phyloP scores from a whole-genome alignment of 2,888 invertebrate species.

The Lomographa bimaculata region DNA sequence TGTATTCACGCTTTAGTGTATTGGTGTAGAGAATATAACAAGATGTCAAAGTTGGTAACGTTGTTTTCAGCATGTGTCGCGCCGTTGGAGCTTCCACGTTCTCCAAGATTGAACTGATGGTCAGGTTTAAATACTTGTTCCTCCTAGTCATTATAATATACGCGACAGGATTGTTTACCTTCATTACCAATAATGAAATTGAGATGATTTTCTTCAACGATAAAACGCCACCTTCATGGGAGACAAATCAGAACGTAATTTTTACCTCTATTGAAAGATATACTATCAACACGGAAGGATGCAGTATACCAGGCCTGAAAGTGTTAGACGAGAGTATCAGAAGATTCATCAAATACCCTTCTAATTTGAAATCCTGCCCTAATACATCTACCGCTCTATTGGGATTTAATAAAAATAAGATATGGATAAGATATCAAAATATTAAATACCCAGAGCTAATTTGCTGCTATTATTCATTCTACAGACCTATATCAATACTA shows the following conservation, averaged over 20 bases:
- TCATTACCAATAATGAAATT: slow-evolving; percentile 22
- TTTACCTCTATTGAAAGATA: slow-evolving; percentile 38
- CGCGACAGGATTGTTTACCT: slow-evolving; percentile 40
- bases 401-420: slow-evolving; percentile 77
- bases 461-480: slow-evolving; percentile 83
- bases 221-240: slow-evolving; percentile 5
- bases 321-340: slow-evolving; percentile 77
- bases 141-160: slow-evolving; percentile 41
- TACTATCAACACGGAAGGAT: slow-evolving; percentile 83
- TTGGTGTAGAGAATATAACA: not conserved
- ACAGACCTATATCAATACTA: slow-evolving; percentile 23
- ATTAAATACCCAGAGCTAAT: slow-evolving; percentile 59
- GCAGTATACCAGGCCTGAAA: slow-evolving; percentile 84
- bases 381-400: slow-evolving; percentile 50
- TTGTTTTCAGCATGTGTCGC: slow-evolving; percentile 32
- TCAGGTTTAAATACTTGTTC: slow-evolving; percentile 44
- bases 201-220: slow-evolving; percentile 15
- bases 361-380: slow-evolving; percentile 13
- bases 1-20: no score
- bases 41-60: slow-evolving; percentile 12
- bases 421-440: slow-evolving; percentile 73
- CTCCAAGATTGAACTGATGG: slow-evolving; percentile 22
- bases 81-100: slow-evolving; percentile 13
- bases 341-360: slow-evolving; percentile 33
- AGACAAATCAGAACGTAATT: slow-evolving; percentile 6